A percentile compares a stretch with the other conserved stretches of the same genome.
Evolutionary conservation across 1,140 invertebrate genomes (phyloP).

Genomic region (Polypedilum pembai): DNA sequence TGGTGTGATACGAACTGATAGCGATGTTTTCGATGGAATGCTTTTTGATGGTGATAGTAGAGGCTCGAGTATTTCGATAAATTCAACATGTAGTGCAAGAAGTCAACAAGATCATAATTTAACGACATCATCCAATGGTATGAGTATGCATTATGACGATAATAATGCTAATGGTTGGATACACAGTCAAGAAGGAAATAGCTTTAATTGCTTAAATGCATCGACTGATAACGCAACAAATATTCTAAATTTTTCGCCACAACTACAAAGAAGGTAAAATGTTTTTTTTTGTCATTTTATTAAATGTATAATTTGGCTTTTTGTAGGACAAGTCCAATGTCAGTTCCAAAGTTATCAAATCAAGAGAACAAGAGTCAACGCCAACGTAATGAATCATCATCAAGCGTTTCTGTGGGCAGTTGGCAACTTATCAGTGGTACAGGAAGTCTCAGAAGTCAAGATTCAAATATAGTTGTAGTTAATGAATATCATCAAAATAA

Average conservation of each 20-base stretch:
- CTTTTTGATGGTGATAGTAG: conserved; percentile 47
- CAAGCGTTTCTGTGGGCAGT: conserved; percentile 50
- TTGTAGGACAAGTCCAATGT: conserved; percentile 53
- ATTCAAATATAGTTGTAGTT: conserved; percentile 44
- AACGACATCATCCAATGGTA: conserved; percentile 41
- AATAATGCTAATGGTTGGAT: conserved; percentile 41
- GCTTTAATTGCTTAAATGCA: conserved; percentile 32
- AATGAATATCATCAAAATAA: conserved; percentile 38
- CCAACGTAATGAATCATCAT: conserved; percentile 52
- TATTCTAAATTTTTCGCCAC: conserved; percentile 31
- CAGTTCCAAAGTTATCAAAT: conserved; percentile 44
- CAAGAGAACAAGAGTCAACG: conserved; percentile 42
- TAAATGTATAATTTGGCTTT: no score
- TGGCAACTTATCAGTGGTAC: conserved; percentile 63
- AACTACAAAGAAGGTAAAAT: conserved; percentile 40
- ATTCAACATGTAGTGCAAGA: conserved; percentile 50
- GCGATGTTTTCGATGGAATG: conserved; percentile 48
- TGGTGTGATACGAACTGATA: conserved; percentile 46
- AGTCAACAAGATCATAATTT: conserved; percentile 50
- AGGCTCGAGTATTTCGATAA: conserved; percentile 51
- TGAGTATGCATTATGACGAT: conserved; percentile 39
- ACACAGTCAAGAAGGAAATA: conserved; percentile 40
- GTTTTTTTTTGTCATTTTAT: conserved; percentile 30
- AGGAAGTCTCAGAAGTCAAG: conserved; percentile 55
- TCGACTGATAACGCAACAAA: background rate